These are phyloP conservation scores for Atta texana DNA, from an alignment of 1,140 invertebrate genomes.

Conservation along the genomic window DNA sequence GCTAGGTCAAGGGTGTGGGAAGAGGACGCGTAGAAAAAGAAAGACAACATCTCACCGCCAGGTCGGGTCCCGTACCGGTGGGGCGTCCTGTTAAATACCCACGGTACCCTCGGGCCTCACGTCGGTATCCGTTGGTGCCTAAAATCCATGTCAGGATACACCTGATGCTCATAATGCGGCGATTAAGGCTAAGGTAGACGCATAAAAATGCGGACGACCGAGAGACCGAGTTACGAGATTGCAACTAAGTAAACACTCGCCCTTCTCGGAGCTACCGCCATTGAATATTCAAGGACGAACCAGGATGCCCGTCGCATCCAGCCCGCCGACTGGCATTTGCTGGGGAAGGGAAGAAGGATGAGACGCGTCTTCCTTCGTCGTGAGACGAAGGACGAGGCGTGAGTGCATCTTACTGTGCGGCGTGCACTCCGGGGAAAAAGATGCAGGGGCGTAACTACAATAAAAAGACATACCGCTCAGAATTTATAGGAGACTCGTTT, in stretches of 20 bases:
- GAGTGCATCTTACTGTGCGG: constrained; percentile 30
- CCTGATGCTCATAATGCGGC: constrained; percentile 69
- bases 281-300: constrained; percentile 73
- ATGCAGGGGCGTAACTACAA: neutral
- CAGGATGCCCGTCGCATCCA: constrained; percentile 55
- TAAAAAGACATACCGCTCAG: constrained; percentile 49
- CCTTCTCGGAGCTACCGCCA: constrained; percentile 69
- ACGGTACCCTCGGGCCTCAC: constrained; percentile 5
- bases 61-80: constrained; percentile 33
- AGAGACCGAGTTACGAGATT: constrained; percentile 74
- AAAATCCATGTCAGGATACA: constrained; percentile 49
- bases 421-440: neutral
- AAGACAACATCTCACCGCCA: neutral
- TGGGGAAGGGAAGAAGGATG: constrained; percentile 64
- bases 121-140: constrained; percentile 17
- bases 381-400: constrained; percentile 41
- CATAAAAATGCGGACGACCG: constrained; percentile 75
- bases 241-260: constrained; percentile 73
- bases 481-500: constrained; percentile 55
- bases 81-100: constrained; percentile 36
- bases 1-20: constrained; percentile 72
- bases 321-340: constrained; percentile 41
- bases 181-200: constrained; percentile 75
- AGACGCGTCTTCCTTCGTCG: constrained; percentile 22
- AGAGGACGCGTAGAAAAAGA: constrained; percentile 54